phyloP scores from a whole-genome alignment of 2,888 invertebrate species.

The Auanema sp. region DNA sequence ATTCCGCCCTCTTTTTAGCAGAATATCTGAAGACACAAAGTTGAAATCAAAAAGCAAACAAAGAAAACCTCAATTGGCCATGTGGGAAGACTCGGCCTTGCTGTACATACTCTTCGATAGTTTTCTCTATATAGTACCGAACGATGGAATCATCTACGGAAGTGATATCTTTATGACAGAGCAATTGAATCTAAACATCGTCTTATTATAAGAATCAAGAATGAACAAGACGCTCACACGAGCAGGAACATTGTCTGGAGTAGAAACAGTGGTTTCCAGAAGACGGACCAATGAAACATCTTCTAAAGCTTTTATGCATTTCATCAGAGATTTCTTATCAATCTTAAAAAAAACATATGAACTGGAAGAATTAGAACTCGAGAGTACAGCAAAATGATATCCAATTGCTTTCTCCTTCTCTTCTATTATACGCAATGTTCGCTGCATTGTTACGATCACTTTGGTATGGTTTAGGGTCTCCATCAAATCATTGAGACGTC shows the following conservation, averaged over 20 bases:
- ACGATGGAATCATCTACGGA: constrained; percentile 34
- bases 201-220: too few relatives aligned
- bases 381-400: constrained; percentile 47
- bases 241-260: constrained; percentile 30
- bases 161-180: constrained; percentile 38
- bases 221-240: neutral
- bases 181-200: constrained; percentile 30
- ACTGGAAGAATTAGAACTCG: neutral
- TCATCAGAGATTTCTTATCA: constrained; percentile 58
- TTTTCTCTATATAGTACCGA: constrained; percentile 36
- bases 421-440: constrained; percentile 37
- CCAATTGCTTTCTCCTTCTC: constrained; percentile 44
- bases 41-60: constrained; percentile 3
- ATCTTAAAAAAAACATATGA: constrained; percentile 36
- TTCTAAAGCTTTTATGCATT: constrained; percentile 51
- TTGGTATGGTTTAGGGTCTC: constrained; percentile 23
- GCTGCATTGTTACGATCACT: constrained; percentile 49
- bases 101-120: constrained; percentile 43
- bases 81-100: constrained; percentile 58
- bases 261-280: constrained; percentile 27
- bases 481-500: constrained; percentile 41
- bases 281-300: constrained; percentile 30
- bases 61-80: constrained; percentile 42
- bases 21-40: constrained; percentile 10
- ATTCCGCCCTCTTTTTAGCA: constrained; percentile 9